Evolutionary conservation across 2,113 vertebrate species (phyloP).

Genomic region (Tylochromis polylepis): DNA sequence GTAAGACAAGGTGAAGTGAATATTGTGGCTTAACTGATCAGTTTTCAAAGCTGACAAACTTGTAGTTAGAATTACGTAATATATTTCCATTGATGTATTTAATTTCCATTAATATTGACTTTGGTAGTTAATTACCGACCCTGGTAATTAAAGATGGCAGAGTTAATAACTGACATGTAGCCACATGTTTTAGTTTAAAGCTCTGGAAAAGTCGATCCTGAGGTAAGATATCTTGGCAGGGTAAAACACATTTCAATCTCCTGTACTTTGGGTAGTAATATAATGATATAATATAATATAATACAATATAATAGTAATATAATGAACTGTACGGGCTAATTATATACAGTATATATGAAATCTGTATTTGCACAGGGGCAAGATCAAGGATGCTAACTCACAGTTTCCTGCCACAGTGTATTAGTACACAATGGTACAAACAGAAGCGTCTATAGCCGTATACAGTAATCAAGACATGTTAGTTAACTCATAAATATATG

Average conservation of each 20-base stretch:
- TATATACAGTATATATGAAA: background rate
- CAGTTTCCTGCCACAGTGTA: background rate
- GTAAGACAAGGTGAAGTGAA: background rate
- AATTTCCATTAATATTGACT: background rate
- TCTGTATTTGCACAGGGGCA: background rate
- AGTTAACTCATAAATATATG: background rate
- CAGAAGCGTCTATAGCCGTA: background rate
- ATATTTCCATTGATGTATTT: background rate
- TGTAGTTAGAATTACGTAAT: background rate
- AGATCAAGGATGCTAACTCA: background rate
- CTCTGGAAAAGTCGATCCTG: background rate
- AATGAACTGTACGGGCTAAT: background rate
- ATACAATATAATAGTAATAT: background rate
- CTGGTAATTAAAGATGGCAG: background rate
- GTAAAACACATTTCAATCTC: background rate
- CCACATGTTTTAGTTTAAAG: background rate
- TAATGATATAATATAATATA: too few species aligned
- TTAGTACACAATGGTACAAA: background rate
- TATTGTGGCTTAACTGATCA: background rate
- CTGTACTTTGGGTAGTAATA: background rate
- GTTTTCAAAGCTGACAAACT: background rate
- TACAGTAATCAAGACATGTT: background rate
- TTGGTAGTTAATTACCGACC: background rate
- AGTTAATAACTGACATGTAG: background rate
- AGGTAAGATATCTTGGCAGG: background rate